phyloP scores from a whole-genome alignment of 2,797 vertebrate genomes.

The Epinephelus malabaricus region DNA sequence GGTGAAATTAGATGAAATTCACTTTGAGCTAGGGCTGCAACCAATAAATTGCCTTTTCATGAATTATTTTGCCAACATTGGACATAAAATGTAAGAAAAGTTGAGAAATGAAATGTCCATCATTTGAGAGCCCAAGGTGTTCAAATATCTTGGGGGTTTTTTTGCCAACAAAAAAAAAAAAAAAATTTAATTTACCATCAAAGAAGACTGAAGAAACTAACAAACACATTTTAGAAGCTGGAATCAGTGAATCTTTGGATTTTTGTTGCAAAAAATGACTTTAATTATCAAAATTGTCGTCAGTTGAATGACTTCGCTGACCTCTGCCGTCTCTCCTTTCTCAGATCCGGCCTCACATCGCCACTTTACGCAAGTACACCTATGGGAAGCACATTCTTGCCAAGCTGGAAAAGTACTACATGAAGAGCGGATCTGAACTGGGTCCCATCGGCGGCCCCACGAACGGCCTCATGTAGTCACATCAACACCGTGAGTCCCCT shows the following conservation, averaged over 20 bases:
- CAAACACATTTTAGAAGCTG: not conserved
- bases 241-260: not conserved
- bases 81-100: not conserved
- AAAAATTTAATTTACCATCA: not conserved
- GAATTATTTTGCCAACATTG: no score
- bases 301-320: not conserved
- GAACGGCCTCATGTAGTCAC: conserved; percentile 93
- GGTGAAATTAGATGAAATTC: no score
- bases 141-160: not conserved
- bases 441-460: conserved; percentile 96
- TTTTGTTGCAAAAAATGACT: not conserved
- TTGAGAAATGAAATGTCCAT: not conserved
- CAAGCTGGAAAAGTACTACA: conserved; percentile 99
- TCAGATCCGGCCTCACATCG: conserved; percentile 97
- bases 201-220: no score
- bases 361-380: conserved; percentile 97
- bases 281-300: no score
- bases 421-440: conserved; percentile 96
- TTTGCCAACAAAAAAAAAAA: not conserved
- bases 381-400: conserved; percentile 99
- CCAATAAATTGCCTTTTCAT: no score
- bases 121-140: not conserved
- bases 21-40: no score
- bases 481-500: conserved; percentile 37
- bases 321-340: not conserved